Evolutionary conservation across 1,140 invertebrate species (phyloP).

Genomic region (Rhopalosiphum padi): DNA sequence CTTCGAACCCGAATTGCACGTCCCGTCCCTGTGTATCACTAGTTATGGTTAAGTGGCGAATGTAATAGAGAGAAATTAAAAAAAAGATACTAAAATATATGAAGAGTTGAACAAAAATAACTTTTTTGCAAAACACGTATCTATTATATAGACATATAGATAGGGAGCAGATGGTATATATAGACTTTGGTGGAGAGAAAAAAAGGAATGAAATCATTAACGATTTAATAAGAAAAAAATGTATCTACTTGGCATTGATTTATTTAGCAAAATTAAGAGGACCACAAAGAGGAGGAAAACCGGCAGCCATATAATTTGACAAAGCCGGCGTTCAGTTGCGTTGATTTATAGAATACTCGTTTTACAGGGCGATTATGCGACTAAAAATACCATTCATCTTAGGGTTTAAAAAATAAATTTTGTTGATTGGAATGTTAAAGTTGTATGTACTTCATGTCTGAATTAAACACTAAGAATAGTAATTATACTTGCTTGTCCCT

Average conservation of each 20-base stretch:
- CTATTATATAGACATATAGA: not conserved
- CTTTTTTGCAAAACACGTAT: slow-evolving; percentile 8
- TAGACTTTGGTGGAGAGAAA: not conserved
- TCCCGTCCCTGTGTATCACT: slow-evolving; percentile 27
- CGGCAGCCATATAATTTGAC: slow-evolving; percentile 34
- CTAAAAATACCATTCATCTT: slow-evolving; percentile 33
- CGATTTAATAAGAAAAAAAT: slow-evolving; percentile 32
- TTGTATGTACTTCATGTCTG: not conserved
- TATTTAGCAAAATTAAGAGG: slow-evolving; percentile 54
- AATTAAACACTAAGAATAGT: not conserved
- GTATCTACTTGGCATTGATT: slow-evolving; percentile 53
- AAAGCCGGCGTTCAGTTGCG: slow-evolving; percentile 11
- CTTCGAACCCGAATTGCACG: slow-evolving; percentile 41
- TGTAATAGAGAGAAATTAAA: not conserved
- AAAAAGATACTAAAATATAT: not conserved
- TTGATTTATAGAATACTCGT: slow-evolving; percentile 56
- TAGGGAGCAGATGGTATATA: slow-evolving; percentile 37
- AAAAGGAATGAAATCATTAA: slow-evolving; percentile 44
- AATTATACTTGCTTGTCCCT: not conserved
- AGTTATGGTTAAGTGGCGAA: slow-evolving; percentile 1
- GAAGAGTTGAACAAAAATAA: slow-evolving; percentile 21
- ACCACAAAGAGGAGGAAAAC: slow-evolving; percentile 36
- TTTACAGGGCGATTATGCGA: slow-evolving; percentile 39
- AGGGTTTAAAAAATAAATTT: not conserved
- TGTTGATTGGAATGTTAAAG: slow-evolving; percentile 41